Evolutionary conservation across 1,140 invertebrate genomes (phyloP).

Genomic region (Fopius arisanus): DNA sequence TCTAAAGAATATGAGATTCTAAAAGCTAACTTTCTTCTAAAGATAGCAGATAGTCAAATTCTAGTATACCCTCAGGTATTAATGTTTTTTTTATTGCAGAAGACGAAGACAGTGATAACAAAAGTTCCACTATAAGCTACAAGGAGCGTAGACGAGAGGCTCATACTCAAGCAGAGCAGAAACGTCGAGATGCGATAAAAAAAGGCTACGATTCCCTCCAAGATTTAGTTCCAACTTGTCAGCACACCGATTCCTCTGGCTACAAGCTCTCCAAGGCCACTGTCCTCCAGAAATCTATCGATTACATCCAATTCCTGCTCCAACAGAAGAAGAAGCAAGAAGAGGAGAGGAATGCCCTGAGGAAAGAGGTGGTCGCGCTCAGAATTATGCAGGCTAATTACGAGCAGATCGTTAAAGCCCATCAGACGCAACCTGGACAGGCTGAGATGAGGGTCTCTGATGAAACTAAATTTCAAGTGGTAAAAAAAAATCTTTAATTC

Average conservation of each 20-base stretch:
- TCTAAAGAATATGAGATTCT: no score
- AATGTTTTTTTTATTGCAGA: conserved; percentile 64
- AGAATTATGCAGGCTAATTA: conserved; percentile 94
- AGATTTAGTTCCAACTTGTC: conserved; percentile 91
- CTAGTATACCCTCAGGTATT: conserved; percentile 39
- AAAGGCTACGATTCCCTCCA: conserved; percentile 93
- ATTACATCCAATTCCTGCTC: conserved; percentile 89
- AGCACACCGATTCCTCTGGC: conserved; percentile 81
- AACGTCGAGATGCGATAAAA: conserved; percentile 95
- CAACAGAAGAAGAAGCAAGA: conserved; percentile 94
- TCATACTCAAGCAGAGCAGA: conserved; percentile 97
- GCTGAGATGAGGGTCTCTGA: conserved; percentile 88
- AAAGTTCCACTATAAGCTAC: conserved; percentile 82
- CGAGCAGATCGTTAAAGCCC: conserved; percentile 94
- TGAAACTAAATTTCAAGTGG: conserved; percentile 95
- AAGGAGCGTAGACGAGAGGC: conserved; percentile 93
- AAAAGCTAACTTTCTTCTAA: no score
- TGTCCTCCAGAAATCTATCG: conserved; percentile 90
- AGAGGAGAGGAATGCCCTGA: conserved; percentile 87
- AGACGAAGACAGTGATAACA: conserved; percentile 90
- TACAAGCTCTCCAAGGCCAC: conserved; percentile 97
- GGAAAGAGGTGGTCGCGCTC: conserved; percentile 94
- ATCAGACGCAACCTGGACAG: conserved; percentile 90
- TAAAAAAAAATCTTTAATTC: no score
- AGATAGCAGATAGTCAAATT: conserved; percentile 40